Base-by-base conservation (phyloP, 1,140 invertebrate species). In the Bathynomus jamesi region DNA sequence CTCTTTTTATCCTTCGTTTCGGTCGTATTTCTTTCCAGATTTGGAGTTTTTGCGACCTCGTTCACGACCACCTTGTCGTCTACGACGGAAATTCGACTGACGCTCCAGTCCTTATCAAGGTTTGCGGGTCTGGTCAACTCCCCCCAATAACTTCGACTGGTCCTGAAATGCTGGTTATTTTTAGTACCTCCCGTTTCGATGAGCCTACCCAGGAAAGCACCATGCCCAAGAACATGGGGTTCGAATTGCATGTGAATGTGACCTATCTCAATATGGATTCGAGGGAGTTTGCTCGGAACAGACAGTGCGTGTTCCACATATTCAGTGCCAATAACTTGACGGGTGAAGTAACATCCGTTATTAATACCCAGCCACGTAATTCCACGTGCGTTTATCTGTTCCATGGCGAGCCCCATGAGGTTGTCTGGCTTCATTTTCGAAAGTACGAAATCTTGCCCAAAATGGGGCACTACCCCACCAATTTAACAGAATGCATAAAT, bases 81-180 rank as follows among this genome's bases (percentile, higher is more conserved):
- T 95, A 94, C 83, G 93, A 95, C 80, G 91, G 93, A 40, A 93
- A 93, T 78, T 94, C 91, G 67, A 93, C 91, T 5, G 85, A 91
- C 76, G 91, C 94, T 82, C 91, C 92, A 4, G 88, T 94, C 70
- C 89, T 95, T 74, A 83, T 94, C 72, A 92, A 92, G 82, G 94
- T 95, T 81, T 96, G 93, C 79, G 93, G 93, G 1, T 89, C 89
- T 32, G 93, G 92, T 40, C 87, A 86, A 1, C 88, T 94, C 29
- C 91, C 92, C 0, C 89, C 91, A 80, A 90, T 93, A 71, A 85
- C 91, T 70, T 93, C 91, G 67, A 93, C 91, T 79, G 91, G 91
- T 0, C 89, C 91, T 46, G 91, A 94, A 80, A 85, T 94, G 71
- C 84, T 94, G 61, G 91, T 95, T 28, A 91, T 94, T 82, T 93